Base-by-base conservation (phyloP, 1,140 invertebrate species). In the Heterodera schachtii region DNA sequence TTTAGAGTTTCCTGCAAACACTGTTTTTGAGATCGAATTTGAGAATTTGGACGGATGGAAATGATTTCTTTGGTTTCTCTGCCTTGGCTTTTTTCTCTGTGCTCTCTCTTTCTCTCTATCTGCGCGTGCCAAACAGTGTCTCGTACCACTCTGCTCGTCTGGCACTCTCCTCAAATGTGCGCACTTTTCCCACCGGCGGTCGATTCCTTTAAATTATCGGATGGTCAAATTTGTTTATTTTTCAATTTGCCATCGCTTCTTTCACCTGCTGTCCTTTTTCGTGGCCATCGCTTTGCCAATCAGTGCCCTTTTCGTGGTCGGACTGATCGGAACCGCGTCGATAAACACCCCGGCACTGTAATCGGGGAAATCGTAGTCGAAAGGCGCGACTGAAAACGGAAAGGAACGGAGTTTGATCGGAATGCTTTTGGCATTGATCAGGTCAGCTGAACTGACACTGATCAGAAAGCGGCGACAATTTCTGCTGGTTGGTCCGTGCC, bases 341-440 rank as follows among this genome's bases (percentile, higher is more conserved):
- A 80, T 66, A 57, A 80, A 80, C 46, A 80, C 79, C 3, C 79
- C 79, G 8, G 70, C 43, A 52, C 70, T 74, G 41, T 80, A 80
- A 41, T 80, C 78, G 43, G 57, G 66, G 46, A 75, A 80, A 5
- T 64, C 57, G 57, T 64, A 64, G 57, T 64, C 57, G 16, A 64
- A 64, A 2, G 57, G 57, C 57, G 19, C 57, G 13, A 19, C 57
- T 64, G 57, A 13, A 64, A 64, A 19, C 16, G 57, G 13, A 64
- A 19, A 64, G 57, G 19, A 16, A 19, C 16, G 16, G 57, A 5
- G 13, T 11, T 1, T 64, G 57, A 64, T 64, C 57, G 19, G 57
- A 52, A 52, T 31, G 1, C 31, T 31, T 31, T 11, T 52, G 49
- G 11, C 49, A 52, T 2, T 52, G 49, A 52, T 52, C 49, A 52